A percentile compares a stretch with the other conserved stretches of the same genome.
Conservation (phyloP, 37 sponge, comb jelly and placozoan genomes). For the Cliona cf. orientalis region DNA sequence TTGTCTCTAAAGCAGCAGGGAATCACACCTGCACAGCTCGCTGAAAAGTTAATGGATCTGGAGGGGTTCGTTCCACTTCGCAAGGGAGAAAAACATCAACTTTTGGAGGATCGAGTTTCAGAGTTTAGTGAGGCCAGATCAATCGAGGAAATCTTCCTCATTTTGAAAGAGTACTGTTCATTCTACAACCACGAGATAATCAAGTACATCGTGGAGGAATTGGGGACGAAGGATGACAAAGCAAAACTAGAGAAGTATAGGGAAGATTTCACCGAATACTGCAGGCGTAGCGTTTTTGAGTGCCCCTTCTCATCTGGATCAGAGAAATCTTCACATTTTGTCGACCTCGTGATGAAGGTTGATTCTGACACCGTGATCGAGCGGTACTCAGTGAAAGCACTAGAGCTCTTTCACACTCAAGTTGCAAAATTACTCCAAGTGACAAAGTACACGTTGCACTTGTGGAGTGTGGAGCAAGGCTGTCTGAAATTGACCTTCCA, state of each 20-base stretch:
- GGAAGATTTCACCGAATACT: slow-evolving; percentile 1
- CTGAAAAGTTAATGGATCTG: neutral
- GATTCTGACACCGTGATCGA: neutral
- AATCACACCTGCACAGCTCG: neutral
- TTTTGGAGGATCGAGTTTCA: neutral
- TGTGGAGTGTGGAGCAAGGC: slow-evolving; percentile 3
- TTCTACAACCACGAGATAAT: slow-evolving; percentile 15
- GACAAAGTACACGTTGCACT: neutral
- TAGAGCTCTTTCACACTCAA: neutral
- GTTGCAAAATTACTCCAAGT: neutral
- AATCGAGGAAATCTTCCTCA: neutral
- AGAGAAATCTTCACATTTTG: neutral
- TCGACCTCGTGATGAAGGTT: slow-evolving; percentile 3
- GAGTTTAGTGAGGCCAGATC: neutral
- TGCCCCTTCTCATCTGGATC: neutral
- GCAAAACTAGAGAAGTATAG: neutral
- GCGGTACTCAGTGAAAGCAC: neutral
- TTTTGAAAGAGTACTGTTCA: slow-evolving; percentile 9
- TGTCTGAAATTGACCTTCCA: neutral
- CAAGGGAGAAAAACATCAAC: neutral
- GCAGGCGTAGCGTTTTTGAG: slow-evolving; percentile 20
- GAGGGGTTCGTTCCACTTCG: neutral
- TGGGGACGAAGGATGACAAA: slow-evolving; percentile 7
- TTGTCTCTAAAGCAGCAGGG: neutral
- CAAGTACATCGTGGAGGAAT: neutral